A percentile compares a stretch with the other conserved stretches of the same genome.
Evolutionary conservation across 2,888 invertebrate species (phyloP).

Genomic region (Silvanus unidentatus): DNA sequence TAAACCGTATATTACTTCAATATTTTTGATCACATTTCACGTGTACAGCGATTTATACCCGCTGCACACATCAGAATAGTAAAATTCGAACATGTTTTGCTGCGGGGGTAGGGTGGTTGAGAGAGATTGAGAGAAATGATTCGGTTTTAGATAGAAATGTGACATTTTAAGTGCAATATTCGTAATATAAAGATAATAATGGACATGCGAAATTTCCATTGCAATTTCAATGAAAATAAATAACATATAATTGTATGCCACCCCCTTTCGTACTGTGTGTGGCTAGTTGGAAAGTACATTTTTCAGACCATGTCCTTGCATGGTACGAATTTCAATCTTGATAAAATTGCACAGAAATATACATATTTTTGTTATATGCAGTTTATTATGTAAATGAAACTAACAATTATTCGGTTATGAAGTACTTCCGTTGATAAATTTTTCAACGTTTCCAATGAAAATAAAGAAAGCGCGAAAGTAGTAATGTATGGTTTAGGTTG

Average conservation of each 20-base stretch:
- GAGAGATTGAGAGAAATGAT: no score
- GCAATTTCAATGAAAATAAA: conserved; percentile 18
- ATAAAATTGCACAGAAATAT: conserved; percentile 31
- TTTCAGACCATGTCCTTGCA: conserved; percentile 30
- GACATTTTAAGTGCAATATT: neutral
- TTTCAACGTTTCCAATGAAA: conserved; percentile 20
- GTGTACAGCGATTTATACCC: neutral
- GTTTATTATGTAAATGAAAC: conserved; percentile 33
- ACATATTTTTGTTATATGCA: conserved; percentile 28
- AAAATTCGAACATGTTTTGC: no score
- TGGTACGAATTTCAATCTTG: conserved; percentile 25
- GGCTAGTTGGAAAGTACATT: no score
- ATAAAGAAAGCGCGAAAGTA: conserved; percentile 10
- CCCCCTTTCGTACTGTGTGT: conserved; percentile 23
- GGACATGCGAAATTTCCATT: conserved; percentile 16
- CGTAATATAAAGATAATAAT: conserved; percentile 7
- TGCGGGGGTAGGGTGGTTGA: no score
- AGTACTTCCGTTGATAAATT: conserved; percentile 33
- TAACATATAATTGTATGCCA: conserved; percentile 27
- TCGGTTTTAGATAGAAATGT: neutral
- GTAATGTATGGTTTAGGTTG: neutral
- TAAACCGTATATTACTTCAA: conserved; percentile 9
- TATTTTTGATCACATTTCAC: conserved; percentile 14
- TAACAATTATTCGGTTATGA: conserved; percentile 34
- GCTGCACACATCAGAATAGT: no score